Conservation (phyloP, 2,888 invertebrate genomes). For the Chrysotoxum bicinctum region DNA sequence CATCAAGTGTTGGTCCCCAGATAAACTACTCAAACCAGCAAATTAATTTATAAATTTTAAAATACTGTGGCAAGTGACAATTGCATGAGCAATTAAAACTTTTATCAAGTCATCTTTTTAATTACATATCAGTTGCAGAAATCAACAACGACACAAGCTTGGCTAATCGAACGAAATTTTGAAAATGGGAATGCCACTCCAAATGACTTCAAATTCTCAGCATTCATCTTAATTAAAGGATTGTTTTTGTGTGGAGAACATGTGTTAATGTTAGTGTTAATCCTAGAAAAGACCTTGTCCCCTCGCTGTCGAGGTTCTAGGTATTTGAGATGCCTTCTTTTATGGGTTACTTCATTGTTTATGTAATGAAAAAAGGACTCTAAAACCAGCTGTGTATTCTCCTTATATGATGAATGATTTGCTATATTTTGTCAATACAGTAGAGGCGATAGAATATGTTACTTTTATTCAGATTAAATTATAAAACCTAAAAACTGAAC, state of each 20-base stretch:
- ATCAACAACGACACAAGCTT: background rate
- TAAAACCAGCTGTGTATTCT: constrained; percentile 12
- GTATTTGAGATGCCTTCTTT: constrained; percentile 30
- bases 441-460: background rate
- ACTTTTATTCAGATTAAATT: no score
- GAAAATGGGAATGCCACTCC: constrained; percentile 9
- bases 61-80: constrained; percentile 39
- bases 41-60: constrained; percentile 25
- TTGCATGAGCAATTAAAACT: constrained; percentile 42
- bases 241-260: constrained; percentile 1
- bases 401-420: constrained; percentile 2
- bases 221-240: background rate
- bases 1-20: background rate
- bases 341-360: constrained; percentile 31
- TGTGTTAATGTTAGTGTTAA: constrained; percentile 11
- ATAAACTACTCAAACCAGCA: background rate
- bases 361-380: constrained; percentile 46
- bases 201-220: background rate
- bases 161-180: constrained; percentile 18
- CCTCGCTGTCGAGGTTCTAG: constrained; percentile 9
- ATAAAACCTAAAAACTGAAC: no score
- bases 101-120: constrained; percentile 28
- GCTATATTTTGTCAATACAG: constrained; percentile 24
- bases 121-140: constrained; percentile 33
- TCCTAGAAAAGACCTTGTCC: constrained; percentile 34